Evolutionary conservation across 1,140 invertebrate species (phyloP), one percentile per base, ranked within the genome.

Genomic region (Drosophila rufa): DNA sequence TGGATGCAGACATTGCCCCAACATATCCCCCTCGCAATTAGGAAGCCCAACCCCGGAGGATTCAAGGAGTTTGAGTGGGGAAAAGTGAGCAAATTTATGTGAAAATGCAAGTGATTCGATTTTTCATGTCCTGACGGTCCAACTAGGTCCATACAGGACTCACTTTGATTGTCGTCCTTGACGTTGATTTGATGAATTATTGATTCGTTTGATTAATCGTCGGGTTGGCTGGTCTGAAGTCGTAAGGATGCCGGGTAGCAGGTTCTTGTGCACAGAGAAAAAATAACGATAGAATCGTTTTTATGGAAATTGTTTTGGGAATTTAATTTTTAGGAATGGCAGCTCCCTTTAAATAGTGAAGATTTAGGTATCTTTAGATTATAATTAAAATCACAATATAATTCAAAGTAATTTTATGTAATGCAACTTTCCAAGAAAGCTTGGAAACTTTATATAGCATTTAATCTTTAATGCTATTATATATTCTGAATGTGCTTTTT

Each of bases 191-290:
- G 84, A 73, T 87, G 80, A 89, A 87, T 89, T 87, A 87, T 87
- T 87, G 83, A 87, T 89, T 83, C 69, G 84, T 75, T 87, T 87
- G 84, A 87, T 87, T 80, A 87, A 83, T 89, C 83, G 80, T 68
- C 30, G 57, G 64, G 59, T 58, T 50, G 79, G 46, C 30, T 59
- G 46, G 36, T 25, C 43, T 40, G 56, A 15, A 80, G 53, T 30
- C 22, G 22, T 5, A 1, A 19, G 9, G n/a, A 53, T 46, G 42
- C 36, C 27, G 19, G 19, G 12, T 38, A 22, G 12, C n/a, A 46
- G 47, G 40, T 15, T 4, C 38, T 55, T 38, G 19, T 45, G 46
- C 46, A 66, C 61, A 5, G 27, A 12, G 36, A 45, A 12, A 38
- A 67, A 69, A 2, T 8, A 3, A 6, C 1, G 11, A 2, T 3